Conservation (phyloP, 2,113 vertebrate genomes). For the Athene cunicularia region DNA sequence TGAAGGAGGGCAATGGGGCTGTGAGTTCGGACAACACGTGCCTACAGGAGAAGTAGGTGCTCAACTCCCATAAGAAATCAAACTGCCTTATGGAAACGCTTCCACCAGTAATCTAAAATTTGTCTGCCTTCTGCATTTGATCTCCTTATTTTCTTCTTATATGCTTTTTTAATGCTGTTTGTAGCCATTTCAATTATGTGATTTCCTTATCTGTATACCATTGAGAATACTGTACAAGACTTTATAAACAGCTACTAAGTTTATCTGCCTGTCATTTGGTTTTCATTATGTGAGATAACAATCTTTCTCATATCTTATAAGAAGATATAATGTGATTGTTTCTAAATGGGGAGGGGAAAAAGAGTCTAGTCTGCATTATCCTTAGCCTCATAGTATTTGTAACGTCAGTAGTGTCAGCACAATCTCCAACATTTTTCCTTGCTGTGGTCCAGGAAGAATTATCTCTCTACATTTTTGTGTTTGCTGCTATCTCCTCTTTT, state of each 20-base stretch:
- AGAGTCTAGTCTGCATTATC: slow-evolving; percentile 43
- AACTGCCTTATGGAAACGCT: background rate
- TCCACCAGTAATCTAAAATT: background rate
- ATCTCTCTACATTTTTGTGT: background rate
- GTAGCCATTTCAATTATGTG: slow-evolving; percentile 70
- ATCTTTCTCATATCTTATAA: slow-evolving; percentile 69
- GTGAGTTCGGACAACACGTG: background rate
- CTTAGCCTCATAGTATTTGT: background rate
- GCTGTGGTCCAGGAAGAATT: slow-evolving; percentile 22
- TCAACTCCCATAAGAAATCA: background rate
- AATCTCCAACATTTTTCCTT: background rate
- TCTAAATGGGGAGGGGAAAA: slow-evolving; percentile 50
- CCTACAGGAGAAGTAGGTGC: background rate
- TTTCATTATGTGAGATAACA: slow-evolving; percentile 72
- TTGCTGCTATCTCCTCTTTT: background rate
- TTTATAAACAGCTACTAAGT: slow-evolving; percentile 74
- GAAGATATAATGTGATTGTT: slow-evolving; percentile 66
- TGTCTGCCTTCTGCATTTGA: slow-evolving; percentile 18
- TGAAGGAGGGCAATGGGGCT: background rate
- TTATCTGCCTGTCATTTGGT: slow-evolving; percentile 78
- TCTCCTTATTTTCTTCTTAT: slow-evolving; percentile 53
- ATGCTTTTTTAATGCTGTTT: slow-evolving; percentile 57
- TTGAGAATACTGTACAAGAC: slow-evolving; percentile 74
- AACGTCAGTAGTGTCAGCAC: background rate
- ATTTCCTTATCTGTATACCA: slow-evolving; percentile 76